Conservation (phyloP, 2,888 invertebrate species). For the Temnothorax rugatulus region DNA sequence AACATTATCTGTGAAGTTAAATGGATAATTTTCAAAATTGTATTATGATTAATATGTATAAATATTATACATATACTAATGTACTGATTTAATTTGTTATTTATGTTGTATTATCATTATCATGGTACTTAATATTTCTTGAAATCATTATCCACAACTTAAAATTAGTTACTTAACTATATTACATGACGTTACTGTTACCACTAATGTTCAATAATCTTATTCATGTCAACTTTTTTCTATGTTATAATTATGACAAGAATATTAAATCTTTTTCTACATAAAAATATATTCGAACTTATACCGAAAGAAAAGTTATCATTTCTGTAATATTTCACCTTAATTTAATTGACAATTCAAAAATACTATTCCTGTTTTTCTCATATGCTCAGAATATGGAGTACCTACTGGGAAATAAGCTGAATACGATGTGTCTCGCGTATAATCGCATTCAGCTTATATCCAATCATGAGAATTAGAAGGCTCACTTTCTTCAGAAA, state of each 20-base stretch:
- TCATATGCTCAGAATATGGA: slow-evolving; percentile 40
- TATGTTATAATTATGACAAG: slow-evolving; percentile 8
- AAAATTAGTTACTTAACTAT: slow-evolving; percentile 2
- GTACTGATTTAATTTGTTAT: slow-evolving; percentile 27
- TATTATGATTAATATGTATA: not conserved
- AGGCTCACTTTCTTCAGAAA: slow-evolving; percentile 59
- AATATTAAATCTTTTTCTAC: not conserved
- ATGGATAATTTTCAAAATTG: not conserved
- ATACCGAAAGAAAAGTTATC: not conserved
- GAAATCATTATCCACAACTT: not conserved
- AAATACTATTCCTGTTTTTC: not conserved
- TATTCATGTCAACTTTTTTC: not conserved
- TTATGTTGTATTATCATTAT: not conserved
- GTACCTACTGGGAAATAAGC: slow-evolving; percentile 51
- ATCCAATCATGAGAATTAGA: slow-evolving; percentile 70
- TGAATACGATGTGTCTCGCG: slow-evolving; percentile 64
- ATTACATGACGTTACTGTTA: slow-evolving; percentile 5
- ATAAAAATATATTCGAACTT: slow-evolving; percentile 2
- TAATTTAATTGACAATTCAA: not conserved
- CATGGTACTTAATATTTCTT: slow-evolving; percentile 5
- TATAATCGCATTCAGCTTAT: slow-evolving; percentile 57
- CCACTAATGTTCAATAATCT: slow-evolving; percentile 1
- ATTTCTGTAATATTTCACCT: not conserved
- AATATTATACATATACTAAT: not conserved
- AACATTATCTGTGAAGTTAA: not conserved